phyloP scores from a whole-genome alignment of 2,797 vertebrate genomes.

The Eurystomus glaucurus region DNA sequence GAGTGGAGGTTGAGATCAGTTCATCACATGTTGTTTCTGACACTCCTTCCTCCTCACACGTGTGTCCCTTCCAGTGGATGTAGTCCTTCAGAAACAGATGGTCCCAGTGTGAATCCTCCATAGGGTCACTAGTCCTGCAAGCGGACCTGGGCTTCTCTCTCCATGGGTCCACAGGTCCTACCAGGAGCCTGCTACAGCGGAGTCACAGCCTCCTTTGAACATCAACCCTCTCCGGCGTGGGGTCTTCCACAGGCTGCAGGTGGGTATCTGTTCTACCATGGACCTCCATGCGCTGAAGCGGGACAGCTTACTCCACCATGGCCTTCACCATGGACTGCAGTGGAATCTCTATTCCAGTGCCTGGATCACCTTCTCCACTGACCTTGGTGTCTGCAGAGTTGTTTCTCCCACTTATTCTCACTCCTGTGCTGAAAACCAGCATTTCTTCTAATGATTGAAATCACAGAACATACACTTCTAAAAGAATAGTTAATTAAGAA shows the following conservation, averaged over 20 bases:
- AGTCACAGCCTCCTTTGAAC: not conserved
- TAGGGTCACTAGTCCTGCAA: not conserved
- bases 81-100: not conserved
- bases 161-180: not conserved
- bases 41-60: not conserved
- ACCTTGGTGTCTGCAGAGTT: not conserved
- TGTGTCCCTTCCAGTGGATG: not conserved
- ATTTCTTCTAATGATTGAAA: not conserved
- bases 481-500: not conserved
- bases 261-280: not conserved
- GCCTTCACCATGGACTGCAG: not conserved
- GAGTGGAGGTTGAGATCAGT: not conserved
- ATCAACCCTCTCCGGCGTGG: not conserved
- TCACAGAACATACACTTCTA: not conserved
- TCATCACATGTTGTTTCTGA: not conserved
- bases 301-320: not conserved
- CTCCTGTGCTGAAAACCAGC: not conserved
- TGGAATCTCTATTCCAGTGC: fast-evolving
- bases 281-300: not conserved
- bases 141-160: not conserved
- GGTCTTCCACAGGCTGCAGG: not conserved
- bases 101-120: not conserved
- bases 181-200: too few relatives aligned
- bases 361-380: not conserved
- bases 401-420: not conserved